Evolutionary conservation across 2,888 invertebrate genomes (phyloP).

Genomic region (Eucera pruinosa): DNA sequence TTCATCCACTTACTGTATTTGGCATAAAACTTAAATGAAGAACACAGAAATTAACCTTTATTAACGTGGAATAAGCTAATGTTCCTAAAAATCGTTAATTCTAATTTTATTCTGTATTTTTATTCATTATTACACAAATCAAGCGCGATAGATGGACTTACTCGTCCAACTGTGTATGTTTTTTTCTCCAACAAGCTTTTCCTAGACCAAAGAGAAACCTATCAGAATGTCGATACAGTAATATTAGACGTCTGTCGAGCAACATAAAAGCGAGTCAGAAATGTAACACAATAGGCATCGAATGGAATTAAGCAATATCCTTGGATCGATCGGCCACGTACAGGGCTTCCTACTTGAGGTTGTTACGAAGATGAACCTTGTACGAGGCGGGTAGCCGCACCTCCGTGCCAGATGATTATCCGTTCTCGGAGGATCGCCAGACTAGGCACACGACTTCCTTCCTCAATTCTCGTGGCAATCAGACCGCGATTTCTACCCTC

Average conservation of each 20-base stretch:
- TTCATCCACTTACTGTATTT: too few species aligned
- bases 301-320: conserved; percentile 60
- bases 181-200: too few species aligned
- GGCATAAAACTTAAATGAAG: too few species aligned
- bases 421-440: conserved; percentile 61
- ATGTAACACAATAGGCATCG: conserved; percentile 40
- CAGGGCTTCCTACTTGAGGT: conserved; percentile 43
- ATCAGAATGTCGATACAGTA: not conserved
- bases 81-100: too few species aligned
- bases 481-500: conserved; percentile 71
- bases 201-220: too few species aligned
- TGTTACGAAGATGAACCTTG: conserved; percentile 57
- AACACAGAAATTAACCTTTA: too few species aligned
- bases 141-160: too few species aligned
- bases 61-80: too few species aligned
- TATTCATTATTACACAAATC: too few species aligned
- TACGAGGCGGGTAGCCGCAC: conserved; percentile 62
- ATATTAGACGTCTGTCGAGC: not conserved
- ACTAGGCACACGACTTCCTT: conserved; percentile 72
- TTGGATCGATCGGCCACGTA: conserved; percentile 56
- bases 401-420: conserved; percentile 66
- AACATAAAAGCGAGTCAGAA: conserved; percentile 3
- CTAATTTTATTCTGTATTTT: too few species aligned
- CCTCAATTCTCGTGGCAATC: conserved; percentile 74
- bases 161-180: too few species aligned